Evolutionary conservation across 2,888 invertebrate species (phyloP), one percentile per base, ranked within the genome.

Genomic region (Leistus spinibarbis): DNA sequence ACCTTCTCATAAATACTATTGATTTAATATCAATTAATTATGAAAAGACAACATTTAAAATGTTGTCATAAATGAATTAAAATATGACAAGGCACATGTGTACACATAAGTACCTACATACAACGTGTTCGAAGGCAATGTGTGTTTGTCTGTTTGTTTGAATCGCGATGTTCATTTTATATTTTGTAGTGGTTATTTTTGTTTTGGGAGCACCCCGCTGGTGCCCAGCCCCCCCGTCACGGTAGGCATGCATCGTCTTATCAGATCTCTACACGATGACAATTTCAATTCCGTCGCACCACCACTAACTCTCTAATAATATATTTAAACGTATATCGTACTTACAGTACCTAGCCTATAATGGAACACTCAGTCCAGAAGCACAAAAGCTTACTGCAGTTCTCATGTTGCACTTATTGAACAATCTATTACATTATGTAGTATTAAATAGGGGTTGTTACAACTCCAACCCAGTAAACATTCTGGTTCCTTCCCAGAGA

Each of bases 261-360:
- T 85, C 85, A 85, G 85, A 85, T 85, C 85, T 84, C 85, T 81
- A 83, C 85, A 84, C 84, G 85, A 85, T 85, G 85, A 85, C 85
- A 85, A 85, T 85, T 85, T 82, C 83, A 82, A 83, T 83, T 82
- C 82, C 80, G 82, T 81, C 83, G 81, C 82, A 77, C 76, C 69
- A 69, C 76, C 76, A 75, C 76, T 76, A 75, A 77, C 77, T 77
- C 71, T 73, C 40, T 40, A 40, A 40, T 24, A 24, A 24, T 24
- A 24, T 7, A 24, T 40, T 40, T 40, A 40, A 40, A 40, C 40
- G 1, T 40, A 5, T 40, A 40, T 40, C 7, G 40, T 40, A 40
- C 40, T 40, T 4, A 54, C 54, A 13, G n/a, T n/a, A n/a, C n/a
- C n/a, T n/a, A n/a, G n/a, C n/a, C n/a, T n/a, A n/a, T n/a, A n/a